Base-by-base conservation (phyloP, 2,797 vertebrate genomes). In the Gobionotothen gibberifrons region DNA sequence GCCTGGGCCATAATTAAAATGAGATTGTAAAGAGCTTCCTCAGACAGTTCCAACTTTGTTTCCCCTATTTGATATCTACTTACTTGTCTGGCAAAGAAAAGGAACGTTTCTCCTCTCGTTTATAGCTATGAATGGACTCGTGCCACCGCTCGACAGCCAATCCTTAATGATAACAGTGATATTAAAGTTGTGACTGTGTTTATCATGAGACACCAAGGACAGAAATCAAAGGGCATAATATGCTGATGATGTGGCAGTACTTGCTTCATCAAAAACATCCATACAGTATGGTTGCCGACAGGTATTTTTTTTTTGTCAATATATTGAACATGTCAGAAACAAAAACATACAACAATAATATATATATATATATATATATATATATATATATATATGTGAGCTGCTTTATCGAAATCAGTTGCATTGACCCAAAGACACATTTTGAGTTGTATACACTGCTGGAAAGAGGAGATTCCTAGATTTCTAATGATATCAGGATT, bases 11-110 rank as follows among this genome's bases (percentile, higher is more conserved):
- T 66, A 71, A 76, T 40, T 78, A 77, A 76, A 79, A 76, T 62
- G 42, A 42, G 76, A 68, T 58, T 74, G 67, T 70, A 61, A 81
- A 77, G 60, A 71, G 72, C 66, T 74, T 81, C 69, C 16, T 81
- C 54, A 68, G 57, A 76, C 57, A 5, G 12, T 12, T 22, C 62
- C 49, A 47, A 47, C 72, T 36, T 54, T 47, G 1, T 3, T 3
- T 12, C 60, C 16, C 59, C 42, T 9, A 8, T 87, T 77, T 82
- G 74, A 77, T 83, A 77, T 76, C 53, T 56, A 39, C 57, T 68
- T 49, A 62, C 43, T 69, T 69, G 76, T 66, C 81, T 57, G 22
- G 47, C 72, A 64, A 79, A 32, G 44, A 60, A 49, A 74, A 63
- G 19, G 32, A 36, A 36, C 8, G 8, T 36, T 32, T 56, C 66